These are phyloP conservation scores for Helicolenus hilgendorfi DNA, from an alignment of 2,797 vertebrate genomes.

Conservation along the genomic window DNA sequence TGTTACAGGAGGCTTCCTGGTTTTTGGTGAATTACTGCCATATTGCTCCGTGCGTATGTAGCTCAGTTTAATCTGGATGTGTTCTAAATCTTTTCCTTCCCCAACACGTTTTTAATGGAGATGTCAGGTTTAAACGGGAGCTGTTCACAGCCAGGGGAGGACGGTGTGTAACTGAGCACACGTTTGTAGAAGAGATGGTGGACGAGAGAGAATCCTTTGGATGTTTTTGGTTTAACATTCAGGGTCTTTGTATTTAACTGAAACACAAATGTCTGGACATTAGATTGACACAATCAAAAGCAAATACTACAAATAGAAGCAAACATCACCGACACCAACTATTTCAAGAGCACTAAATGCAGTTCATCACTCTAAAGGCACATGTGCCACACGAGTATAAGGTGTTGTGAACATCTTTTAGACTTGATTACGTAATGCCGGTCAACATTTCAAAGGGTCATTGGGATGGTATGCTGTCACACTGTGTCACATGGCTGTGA, in stretches of 20 bases:
- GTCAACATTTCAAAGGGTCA: neutral
- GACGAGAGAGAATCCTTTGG: neutral
- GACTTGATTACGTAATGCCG: neutral
- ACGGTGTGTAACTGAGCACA: neutral
- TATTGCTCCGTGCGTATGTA: slow-evolving; percentile 48
- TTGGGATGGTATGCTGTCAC: neutral
- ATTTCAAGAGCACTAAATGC: neutral
- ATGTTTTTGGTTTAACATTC: neutral
- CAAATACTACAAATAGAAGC: neutral
- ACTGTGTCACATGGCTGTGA: neutral
- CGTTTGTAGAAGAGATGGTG: neutral
- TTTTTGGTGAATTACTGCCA: slow-evolving; percentile 80
- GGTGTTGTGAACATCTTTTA: neutral
- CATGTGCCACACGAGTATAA: neutral
- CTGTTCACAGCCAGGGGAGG: neutral
- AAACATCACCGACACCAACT: neutral
- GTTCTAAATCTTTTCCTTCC: slow-evolving; percentile 51
- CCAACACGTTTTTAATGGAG: slow-evolving; percentile 34
- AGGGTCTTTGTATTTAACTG: neutral
- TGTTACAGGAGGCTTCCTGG: slow-evolving; percentile 68
- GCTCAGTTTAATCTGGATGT: slow-evolving; percentile 56
- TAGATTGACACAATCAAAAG: neutral
- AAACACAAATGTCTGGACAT: neutral
- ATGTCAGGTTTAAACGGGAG: slow-evolving; percentile 39
- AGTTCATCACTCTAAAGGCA: neutral